Evolutionary conservation across 2,797 vertebrate genomes (phyloP), one percentile per base, ranked within the genome.

Genomic region (Eleutherodactylus coqui): DNA sequence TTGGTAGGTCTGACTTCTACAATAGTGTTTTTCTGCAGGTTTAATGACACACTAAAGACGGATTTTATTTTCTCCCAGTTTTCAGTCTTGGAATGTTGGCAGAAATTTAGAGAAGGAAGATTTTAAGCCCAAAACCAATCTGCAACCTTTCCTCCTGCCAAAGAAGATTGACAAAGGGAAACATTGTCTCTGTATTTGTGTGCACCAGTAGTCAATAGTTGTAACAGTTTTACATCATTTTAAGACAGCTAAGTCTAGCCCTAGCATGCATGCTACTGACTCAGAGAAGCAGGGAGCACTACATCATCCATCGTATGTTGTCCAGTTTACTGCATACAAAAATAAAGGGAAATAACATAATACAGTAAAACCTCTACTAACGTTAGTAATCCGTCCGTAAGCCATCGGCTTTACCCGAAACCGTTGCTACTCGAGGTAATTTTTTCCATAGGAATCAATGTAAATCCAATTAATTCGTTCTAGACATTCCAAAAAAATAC

Each of bases 141-240:
- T 77, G 47, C 34, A 55, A 49, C 34, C 3, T 24, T 34, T 24
- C 47, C 16, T 38, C 27, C 16, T 53, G 47, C 75, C 45, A 51
- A 77, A 49, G 51, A 73, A 73, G 38, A 45, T 73, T 45, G 69
- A 73, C 69, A 73, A 73, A 73, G 36, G 69, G 41, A 73, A 73
- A 27, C 69, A 43, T 73, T 73, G 41, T 73, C 69, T 73, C 21
- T 73, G 69, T 45, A 73, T 73, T 73, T 27, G 38, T 73, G 41
- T 73, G 43, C 69, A 73, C 24, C 38, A 73, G 69, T 73, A 14
- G 69, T 24, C 69, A 73, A 45, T 11, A 27, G 11, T 43, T 1
- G 5, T 45, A 45, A 45, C 24, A 27, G 11, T 43, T 1, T 14
- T 45, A 45, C 43, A 73, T 43, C 11, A 14, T 38, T 70, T 21